These are phyloP conservation scores for Volucella inanis DNA, from an alignment of 2,888 invertebrate species.

Conservation along the genomic window DNA sequence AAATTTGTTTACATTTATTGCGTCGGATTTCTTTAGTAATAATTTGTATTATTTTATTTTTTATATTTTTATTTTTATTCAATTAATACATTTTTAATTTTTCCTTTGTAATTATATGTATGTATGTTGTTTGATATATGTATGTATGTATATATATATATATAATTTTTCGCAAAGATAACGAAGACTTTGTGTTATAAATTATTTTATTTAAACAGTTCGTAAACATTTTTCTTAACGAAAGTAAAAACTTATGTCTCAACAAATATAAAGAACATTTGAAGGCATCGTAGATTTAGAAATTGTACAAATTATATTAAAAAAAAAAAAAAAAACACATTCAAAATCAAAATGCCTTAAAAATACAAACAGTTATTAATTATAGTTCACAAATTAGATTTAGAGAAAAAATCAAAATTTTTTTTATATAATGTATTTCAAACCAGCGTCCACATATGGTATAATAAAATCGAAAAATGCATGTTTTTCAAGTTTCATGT, in stretches of 20 bases:
- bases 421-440: slow-evolving; percentile 11
- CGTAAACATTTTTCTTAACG: slow-evolving; percentile 54
- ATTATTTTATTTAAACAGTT: slow-evolving; percentile 63
- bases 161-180: slow-evolving; percentile 74
- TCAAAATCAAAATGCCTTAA: slow-evolving; percentile 10
- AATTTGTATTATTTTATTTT: slow-evolving; percentile 64
- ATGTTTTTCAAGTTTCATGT: not conserved
- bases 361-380: not conserved
- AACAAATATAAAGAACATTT: slow-evolving; percentile 56
- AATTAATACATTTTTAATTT: slow-evolving; percentile 64
- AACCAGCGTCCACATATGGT: slow-evolving; percentile 59
- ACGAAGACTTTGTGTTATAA: slow-evolving; percentile 73
- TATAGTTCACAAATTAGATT: slow-evolving; percentile 13
- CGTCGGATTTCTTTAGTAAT: slow-evolving; percentile 68
- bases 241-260: slow-evolving; percentile 39
- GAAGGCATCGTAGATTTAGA: slow-evolving; percentile 64
- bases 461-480: slow-evolving; percentile 71
- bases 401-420: slow-evolving; percentile 5
- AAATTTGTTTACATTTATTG: slow-evolving; percentile 73
- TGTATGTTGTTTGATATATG: slow-evolving; percentile 68
- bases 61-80: slow-evolving; percentile 50
- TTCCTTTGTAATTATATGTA: slow-evolving; percentile 45
- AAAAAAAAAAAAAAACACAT: slow-evolving; percentile 28
- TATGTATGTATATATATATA: slow-evolving; percentile 61
- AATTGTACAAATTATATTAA: slow-evolving; percentile 35